These are phyloP conservation scores for Chrysemys picta DNA, from an alignment of 2,113 vertebrate species.

Conservation along the genomic window DNA sequence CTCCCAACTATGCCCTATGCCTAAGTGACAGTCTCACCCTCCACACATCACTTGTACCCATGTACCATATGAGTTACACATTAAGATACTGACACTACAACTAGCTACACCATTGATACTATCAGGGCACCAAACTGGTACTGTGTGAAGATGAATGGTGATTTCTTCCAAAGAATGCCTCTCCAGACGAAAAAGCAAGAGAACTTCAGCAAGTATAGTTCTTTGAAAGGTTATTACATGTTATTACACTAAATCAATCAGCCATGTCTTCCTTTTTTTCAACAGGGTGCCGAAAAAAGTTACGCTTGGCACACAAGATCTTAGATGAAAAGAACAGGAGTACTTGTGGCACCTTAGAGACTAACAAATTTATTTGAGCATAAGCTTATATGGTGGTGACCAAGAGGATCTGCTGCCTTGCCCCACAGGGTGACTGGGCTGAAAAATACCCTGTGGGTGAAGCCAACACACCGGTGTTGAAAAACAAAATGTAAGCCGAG, in stretches of 20 bases:
- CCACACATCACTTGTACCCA: not conserved
- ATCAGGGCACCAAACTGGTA: not conserved
- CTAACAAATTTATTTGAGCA: no score
- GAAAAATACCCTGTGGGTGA: no score
- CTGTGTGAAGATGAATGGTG: not conserved
- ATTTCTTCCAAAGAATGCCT: conserved; percentile 47
- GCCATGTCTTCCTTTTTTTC: not conserved
- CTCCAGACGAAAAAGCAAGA: conserved; percentile 12
- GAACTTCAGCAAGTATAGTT: not conserved
- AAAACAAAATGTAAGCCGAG: no score
- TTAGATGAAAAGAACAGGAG: not conserved
- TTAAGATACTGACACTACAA: not conserved
- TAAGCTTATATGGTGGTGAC: no score
- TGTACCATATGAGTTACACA: not conserved
- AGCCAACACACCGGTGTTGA: no score
- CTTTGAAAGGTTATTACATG: not conserved
- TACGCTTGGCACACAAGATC: not conserved
- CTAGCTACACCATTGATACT: not conserved
- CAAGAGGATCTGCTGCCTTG: no score
- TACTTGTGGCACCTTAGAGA: no score
- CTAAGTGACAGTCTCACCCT: not conserved
- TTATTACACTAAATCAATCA: not conserved
- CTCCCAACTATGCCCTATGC: not conserved
- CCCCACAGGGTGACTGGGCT: no score
- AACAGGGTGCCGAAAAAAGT: not conserved